These are phyloP conservation scores for Polyergus mexicanus DNA, from an alignment of 1,140 invertebrate genomes.

Conservation along the genomic window DNA sequence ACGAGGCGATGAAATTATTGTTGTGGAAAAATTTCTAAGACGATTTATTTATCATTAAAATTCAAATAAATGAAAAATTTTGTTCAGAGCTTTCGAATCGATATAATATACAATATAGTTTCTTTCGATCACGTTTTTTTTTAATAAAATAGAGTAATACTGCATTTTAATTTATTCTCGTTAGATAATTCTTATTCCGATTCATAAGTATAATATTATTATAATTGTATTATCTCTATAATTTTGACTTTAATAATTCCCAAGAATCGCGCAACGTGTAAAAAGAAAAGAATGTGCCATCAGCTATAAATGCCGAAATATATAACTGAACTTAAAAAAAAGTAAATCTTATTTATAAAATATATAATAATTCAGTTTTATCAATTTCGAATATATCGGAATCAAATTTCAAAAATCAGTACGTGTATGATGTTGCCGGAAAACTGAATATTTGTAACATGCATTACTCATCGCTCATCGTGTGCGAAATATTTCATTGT, in stretches of 20 bases:
- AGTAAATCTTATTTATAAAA: background rate
- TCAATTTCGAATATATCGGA: background rate
- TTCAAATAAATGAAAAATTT: background rate
- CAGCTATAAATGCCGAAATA: background rate
- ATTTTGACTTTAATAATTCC: background rate
- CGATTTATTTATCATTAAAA: background rate
- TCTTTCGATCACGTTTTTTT: background rate
- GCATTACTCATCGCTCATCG: slow-evolving; percentile 26
- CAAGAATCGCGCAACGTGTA: background rate
- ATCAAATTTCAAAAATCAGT: slow-evolving; percentile 7
- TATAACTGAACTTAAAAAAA: background rate
- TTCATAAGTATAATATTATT: background rate
- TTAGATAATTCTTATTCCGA: background rate
- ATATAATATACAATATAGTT: background rate
- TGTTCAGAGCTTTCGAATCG: background rate
- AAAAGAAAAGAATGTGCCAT: background rate
- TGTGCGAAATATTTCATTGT: background rate
- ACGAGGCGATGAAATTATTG: background rate
- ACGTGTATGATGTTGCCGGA: background rate
- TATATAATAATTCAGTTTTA: background rate
- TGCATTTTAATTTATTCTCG: background rate
- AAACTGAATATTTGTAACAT: slow-evolving; percentile 3
- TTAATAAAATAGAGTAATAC: background rate
- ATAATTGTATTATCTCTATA: background rate
- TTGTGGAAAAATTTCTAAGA: background rate